phyloP scores from a whole-genome alignment of 1,140 invertebrate genomes.

The Zaprionus inermis region DNA sequence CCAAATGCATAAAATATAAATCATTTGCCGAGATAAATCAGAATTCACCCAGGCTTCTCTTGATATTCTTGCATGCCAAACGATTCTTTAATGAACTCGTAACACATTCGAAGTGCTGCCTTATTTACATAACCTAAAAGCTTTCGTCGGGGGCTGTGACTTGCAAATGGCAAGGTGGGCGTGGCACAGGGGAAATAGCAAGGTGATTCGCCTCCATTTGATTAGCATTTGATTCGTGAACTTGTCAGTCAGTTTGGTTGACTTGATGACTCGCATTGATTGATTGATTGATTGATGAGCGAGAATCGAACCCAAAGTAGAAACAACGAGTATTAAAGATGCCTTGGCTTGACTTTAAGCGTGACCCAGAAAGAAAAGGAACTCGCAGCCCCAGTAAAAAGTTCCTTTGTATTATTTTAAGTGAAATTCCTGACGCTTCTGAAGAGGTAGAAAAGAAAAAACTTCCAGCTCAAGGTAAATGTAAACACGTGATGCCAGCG shows the following conservation, averaged over 20 bases:
- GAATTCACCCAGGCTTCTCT: not conserved
- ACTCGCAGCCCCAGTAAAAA: slow-evolving; percentile 44
- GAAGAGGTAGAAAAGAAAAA: slow-evolving; percentile 33
- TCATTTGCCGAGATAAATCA: too few species aligned
- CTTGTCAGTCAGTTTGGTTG: slow-evolving; percentile 62
- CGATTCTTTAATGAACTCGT: slow-evolving; percentile 4
- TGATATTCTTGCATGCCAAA: not conserved
- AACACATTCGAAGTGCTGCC: not conserved
- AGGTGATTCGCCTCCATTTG: slow-evolving; percentile 43
- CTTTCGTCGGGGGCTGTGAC: slow-evolving; percentile 37
- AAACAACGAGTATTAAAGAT: slow-evolving; percentile 26
- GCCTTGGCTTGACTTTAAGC: not conserved
- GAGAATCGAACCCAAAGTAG: slow-evolving; percentile 2
- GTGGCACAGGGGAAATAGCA: not conserved
- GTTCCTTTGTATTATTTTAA: slow-evolving; percentile 69
- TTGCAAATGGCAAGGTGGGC: slow-evolving; percentile 1
- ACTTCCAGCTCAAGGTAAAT: slow-evolving; percentile 40
- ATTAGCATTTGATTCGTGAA: slow-evolving; percentile 77
- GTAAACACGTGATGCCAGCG: slow-evolving; percentile 67
- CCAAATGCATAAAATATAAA: not conserved
- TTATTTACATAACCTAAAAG: slow-evolving; percentile 55
- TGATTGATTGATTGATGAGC: slow-evolving; percentile 72
- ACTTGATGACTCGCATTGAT: slow-evolving; percentile 70
- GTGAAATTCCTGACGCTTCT: slow-evolving; percentile 70
- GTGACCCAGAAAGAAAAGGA: slow-evolving; percentile 58